phyloP scores from a whole-genome alignment of 2,797 vertebrate genomes.

The Syncerus caffer region DNA sequence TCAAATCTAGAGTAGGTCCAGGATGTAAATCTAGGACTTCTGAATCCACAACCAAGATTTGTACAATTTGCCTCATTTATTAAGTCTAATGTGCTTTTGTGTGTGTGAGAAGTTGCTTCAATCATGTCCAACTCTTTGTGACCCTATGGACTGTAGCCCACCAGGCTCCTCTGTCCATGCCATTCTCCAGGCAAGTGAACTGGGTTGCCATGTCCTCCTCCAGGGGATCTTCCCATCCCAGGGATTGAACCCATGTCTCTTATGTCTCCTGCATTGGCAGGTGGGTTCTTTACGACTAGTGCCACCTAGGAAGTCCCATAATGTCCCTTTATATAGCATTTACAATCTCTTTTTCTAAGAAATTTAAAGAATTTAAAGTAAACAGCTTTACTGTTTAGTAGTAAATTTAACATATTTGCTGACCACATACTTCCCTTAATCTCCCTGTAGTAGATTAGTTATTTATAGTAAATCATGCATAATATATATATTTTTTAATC shows the following conservation, averaged over 20 bases:
- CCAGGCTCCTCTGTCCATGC: background rate
- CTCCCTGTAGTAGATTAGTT: background rate
- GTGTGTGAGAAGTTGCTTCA: background rate
- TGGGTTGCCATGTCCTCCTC: background rate
- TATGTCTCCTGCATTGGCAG: background rate
- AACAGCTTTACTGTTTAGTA: background rate
- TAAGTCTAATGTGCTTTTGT: background rate
- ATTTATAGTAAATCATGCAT: background rate
- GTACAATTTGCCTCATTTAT: background rate
- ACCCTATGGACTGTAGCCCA: background rate
- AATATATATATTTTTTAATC: background rate
- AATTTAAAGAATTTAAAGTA: background rate
- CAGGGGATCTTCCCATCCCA: background rate
- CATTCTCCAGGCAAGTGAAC: background rate
- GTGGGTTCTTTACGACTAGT: background rate
- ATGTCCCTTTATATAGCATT: background rate
- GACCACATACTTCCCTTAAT: background rate
- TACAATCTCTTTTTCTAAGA: background rate
- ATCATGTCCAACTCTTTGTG: background rate
- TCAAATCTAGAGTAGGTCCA: too few relatives aligned
- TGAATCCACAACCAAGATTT: background rate
- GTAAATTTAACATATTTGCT: background rate
- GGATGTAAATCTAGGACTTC: background rate
- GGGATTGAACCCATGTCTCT: background rate
- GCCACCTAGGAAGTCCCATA: background rate